Conservation (phyloP, 1,140 invertebrate genomes). For the Uloborus diversus region DNA sequence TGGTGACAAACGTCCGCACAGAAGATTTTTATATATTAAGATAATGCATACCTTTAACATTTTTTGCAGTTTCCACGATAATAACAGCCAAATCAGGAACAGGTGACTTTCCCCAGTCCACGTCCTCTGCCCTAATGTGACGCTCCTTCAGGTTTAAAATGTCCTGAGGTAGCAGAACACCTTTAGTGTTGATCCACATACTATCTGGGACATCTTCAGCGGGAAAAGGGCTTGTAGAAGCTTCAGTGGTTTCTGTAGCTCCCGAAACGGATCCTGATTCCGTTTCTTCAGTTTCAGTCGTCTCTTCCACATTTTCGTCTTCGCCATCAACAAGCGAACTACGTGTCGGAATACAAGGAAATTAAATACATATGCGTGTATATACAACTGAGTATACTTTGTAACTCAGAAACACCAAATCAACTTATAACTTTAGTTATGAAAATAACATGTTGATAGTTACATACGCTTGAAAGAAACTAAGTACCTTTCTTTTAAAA, state of each 20-base stretch:
- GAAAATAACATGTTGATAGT: too few relatives aligned
- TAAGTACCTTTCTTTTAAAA: too few relatives aligned
- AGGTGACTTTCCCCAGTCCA: not conserved
- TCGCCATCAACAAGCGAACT: too few relatives aligned
- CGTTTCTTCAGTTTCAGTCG: not conserved
- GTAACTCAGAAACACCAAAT: too few relatives aligned
- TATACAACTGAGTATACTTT: too few relatives aligned
- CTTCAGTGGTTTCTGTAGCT: too few relatives aligned
- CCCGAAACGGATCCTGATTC: not conserved
- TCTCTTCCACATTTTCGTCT: not conserved
- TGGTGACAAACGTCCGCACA: not conserved
- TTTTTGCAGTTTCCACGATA: not conserved
- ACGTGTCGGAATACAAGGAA: too few relatives aligned
- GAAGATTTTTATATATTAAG: not conserved
- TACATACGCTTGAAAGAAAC: too few relatives aligned
- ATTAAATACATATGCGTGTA: too few relatives aligned
- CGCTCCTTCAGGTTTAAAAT: not conserved
- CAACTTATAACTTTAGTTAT: too few relatives aligned
- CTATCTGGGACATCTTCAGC: not conserved
- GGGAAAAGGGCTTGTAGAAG: not conserved
- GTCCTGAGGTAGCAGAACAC: conserved; percentile 8
- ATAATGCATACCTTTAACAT: not conserved
- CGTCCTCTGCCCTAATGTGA: not conserved
- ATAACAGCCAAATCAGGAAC: not conserved
- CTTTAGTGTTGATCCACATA: not conserved